Conservation (phyloP, 1,140 invertebrate species). For the Megathymus violae region DNA sequence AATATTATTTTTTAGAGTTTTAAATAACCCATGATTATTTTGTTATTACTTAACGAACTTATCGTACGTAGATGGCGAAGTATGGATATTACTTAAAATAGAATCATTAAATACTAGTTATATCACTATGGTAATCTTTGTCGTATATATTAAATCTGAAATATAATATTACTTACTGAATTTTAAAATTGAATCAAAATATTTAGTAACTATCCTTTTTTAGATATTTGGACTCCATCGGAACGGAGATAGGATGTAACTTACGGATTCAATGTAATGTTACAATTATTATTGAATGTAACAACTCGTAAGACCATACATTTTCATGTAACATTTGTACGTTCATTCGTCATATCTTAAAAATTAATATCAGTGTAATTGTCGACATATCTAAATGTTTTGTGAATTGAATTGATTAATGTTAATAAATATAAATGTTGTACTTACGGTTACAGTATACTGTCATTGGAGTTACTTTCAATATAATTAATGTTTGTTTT, state of each 20-base stretch:
- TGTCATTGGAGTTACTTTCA: conserved; percentile 78
- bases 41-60: conserved; percentile 2
- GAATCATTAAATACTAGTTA: neutral
- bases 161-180: neutral
- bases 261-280: neutral
- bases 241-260: neutral
- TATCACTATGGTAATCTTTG: neutral
- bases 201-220: neutral
- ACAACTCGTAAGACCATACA: conserved; percentile 3
- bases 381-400: conserved; percentile 82
- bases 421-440: conserved; percentile 81
- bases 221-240: neutral
- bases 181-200: neutral
- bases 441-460: conserved; percentile 82
- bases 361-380: conserved; percentile 76
- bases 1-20: conserved; percentile 6
- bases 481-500: conserved; percentile 80
- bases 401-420: conserved; percentile 79
- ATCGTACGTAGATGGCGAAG: neutral
- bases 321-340: conserved; percentile 25
- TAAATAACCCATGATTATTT: conserved; percentile 13
- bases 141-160: neutral
- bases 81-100: conserved; percentile 9
- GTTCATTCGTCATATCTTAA: conserved; percentile 71
- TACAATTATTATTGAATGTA: conserved; percentile 1